Percentiles rank a stretch among this genome's conserved stretches.
These are phyloP conservation scores for Operophtera brumata DNA, from an alignment of 2,888 invertebrate genomes.

Conservation along the genomic window DNA sequence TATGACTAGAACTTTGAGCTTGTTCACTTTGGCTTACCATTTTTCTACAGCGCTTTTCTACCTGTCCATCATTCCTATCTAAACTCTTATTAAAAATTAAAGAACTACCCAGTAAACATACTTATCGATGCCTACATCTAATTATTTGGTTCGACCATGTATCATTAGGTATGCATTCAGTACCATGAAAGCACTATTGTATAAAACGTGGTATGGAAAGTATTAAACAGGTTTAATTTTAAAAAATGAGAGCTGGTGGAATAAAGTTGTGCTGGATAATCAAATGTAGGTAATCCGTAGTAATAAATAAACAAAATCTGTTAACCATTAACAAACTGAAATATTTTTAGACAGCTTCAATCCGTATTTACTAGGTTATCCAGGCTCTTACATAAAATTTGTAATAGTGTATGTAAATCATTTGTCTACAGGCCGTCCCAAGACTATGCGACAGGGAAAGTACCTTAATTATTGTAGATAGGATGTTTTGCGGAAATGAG, in stretches of 20 bases:
- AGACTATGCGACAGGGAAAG: too few species aligned
- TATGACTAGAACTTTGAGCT: constrained; percentile 66
- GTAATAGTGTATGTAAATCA: too few species aligned
- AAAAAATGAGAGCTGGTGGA: not conserved
- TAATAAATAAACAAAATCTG: not conserved
- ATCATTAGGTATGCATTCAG: not conserved
- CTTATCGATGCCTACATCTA: not conserved
- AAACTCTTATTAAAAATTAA: constrained; percentile 15
- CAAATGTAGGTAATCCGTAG: not conserved
- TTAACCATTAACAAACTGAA: not conserved
- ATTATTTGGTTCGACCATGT: not conserved
- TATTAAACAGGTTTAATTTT: not conserved
- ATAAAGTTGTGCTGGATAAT: constrained; percentile 5
- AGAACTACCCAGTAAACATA: not conserved
- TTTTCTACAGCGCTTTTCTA: constrained; percentile 67
- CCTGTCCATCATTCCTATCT: constrained; percentile 62
- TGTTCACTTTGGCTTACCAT: constrained; percentile 72
- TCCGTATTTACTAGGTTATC: not conserved
- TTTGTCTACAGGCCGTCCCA: too few species aligned
- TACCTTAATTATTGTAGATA: too few species aligned
- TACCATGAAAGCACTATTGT: not conserved
- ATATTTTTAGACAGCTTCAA: not conserved
- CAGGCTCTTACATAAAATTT: not conserved
- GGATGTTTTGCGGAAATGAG: too few species aligned
- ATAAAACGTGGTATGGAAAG: not conserved